Percentiles rank a stretch among this genome's conserved stretches.
Conservation (phyloP, 2,113 vertebrate species). For the Rhinolophus sinicus region DNA sequence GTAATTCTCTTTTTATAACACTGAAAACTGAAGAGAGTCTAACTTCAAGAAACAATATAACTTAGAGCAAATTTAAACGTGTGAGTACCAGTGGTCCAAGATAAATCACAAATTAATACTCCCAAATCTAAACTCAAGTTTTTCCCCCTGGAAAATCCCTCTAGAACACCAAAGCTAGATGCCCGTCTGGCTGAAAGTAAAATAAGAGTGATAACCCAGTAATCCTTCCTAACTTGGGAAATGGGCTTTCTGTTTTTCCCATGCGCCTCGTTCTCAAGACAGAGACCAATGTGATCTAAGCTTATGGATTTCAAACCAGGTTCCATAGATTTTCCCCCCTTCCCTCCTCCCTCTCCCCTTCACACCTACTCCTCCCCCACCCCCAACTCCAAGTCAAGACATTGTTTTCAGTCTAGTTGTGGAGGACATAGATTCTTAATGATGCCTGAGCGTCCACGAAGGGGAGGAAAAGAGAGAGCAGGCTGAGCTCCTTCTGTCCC, state of each 20-base stretch:
- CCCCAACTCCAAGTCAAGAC: no score
- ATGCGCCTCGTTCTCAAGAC: not conserved
- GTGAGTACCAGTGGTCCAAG: not conserved
- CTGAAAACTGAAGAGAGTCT: conserved; percentile 22
- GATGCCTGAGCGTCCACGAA: not conserved
- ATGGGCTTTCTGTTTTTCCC: not conserved
- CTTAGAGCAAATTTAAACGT: not conserved
- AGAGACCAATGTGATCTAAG: not conserved
- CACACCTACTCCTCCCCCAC: no score
- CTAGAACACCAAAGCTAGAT: not conserved
- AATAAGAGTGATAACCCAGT: not conserved
- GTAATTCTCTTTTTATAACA: not conserved
- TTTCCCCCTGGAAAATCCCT: not conserved
- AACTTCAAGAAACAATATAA: conserved; percentile 26
- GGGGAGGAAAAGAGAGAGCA: not conserved
- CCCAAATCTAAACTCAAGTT: not conserved
- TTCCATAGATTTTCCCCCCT: not conserved
- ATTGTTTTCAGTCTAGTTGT: no score
- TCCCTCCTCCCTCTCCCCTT: no score
- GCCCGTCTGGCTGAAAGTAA: not conserved
- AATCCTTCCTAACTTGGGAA: not conserved
- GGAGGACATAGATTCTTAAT: not conserved
- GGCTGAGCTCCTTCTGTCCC: not conserved
- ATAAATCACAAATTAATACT: not conserved
- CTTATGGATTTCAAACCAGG: not conserved